Percentiles rank a stretch among this genome's conserved stretches.
phyloP scores from a whole-genome alignment of 2,797 vertebrate genomes.

The Malurus leucopterus region DNA sequence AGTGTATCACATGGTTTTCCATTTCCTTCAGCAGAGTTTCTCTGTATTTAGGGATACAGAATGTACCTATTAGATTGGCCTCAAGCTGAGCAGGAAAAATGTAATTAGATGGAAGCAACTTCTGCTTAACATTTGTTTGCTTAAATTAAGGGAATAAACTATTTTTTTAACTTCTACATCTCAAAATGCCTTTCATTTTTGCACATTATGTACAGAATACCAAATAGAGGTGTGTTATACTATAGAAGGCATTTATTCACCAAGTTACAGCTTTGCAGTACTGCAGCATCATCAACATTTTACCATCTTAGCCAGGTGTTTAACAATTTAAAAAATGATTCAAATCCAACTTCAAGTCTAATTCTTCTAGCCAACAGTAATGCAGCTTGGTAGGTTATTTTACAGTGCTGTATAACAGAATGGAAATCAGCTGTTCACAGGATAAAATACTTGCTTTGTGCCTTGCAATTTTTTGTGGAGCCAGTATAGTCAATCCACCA shows the following conservation, averaged over 20 bases:
- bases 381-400: not conserved
- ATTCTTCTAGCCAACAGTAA: not conserved
- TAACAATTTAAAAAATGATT: not conserved
- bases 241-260: not conserved
- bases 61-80: not conserved
- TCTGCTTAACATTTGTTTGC: not conserved
- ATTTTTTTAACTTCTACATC: not conserved
- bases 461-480: not conserved
- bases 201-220: not conserved
- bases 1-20: not conserved
- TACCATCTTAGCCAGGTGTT: not conserved
- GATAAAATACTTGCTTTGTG: not conserved
- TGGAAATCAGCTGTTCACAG: not conserved
- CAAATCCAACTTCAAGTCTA: not conserved
- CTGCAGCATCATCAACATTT: not conserved
- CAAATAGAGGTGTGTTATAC: not conserved
- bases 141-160: not conserved
- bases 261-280: not conserved
- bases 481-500: not conserved
- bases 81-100: not conserved
- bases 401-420: not conserved
- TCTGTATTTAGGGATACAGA: not conserved
- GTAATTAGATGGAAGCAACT: not conserved
- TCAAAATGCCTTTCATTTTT: not conserved
- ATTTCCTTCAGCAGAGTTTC: not conserved